Base-by-base conservation (phyloP, 2,888 invertebrate species). In the Drosophila pullipes region DNA sequence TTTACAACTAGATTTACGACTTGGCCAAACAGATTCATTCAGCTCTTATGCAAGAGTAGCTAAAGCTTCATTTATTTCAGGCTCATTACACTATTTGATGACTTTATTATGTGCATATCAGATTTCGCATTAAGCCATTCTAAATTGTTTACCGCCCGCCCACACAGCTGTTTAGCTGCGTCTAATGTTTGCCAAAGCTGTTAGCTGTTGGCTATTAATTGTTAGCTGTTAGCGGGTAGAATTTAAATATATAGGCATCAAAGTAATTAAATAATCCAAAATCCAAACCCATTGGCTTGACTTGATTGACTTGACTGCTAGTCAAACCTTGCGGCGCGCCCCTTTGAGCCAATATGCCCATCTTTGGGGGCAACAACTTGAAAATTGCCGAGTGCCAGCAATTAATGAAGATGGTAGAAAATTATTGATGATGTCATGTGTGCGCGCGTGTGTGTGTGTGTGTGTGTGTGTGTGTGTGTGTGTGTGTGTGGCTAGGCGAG, bases 371-470 rank as follows among this genome's bases (percentile, higher is more conserved):
- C 71, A 71, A 58, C 67, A 67, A 52, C 71, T 77, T 49, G 59
- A 44, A 69, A 81, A 69, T 80, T 79, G 65, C 69, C 81, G 80
- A 77, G 78, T 80, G 78, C 69, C 80, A 63, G 72, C 81, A 81
- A 78, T 81, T 81, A 81, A 69, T 78, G 74, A 81, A 78, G 78
- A 74, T 74, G 77, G 64, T 49, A 61, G 25, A 53, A 31, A 58
- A 53, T 35, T 57, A 58, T 18, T 54, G 69, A 81, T 85, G 85
- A 87, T 87, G 87, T 84, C 85, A 85, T 66, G 16, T 41, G 39
- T 60, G 69, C 66, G 41, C 58, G 67, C 68, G 69, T 68, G 67
- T 4, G 33, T 33, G 74, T 33, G 69, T 39, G 67, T 54, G 63
- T 35, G 44, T 28, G 35, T 13, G 44, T 0, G 33, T 4, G 74